These are phyloP conservation scores for Mastigias papua DNA, from an alignment of 30 jellyfish, hydroid and myxozoan genomes.

Conservation along the genomic window DNA sequence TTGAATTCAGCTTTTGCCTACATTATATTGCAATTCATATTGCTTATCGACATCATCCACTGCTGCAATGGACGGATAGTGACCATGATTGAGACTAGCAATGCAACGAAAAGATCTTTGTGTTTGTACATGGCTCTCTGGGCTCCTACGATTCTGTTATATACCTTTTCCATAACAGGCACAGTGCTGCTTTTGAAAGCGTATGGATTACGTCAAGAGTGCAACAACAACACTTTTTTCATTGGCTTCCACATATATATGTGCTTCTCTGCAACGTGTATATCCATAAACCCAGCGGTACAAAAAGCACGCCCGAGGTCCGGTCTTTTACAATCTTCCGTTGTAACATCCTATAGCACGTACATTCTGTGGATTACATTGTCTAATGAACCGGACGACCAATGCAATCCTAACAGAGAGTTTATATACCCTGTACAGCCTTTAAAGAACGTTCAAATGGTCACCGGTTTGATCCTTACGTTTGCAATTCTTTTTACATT, in stretches of 20 bases:
- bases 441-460: slow-evolving; percentile 70
- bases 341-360: slow-evolving; percentile 88
- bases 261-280: slow-evolving; percentile 93
- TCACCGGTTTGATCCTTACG: slow-evolving; percentile 69
- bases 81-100: slow-evolving; percentile 71
- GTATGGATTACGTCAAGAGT: slow-evolving; percentile 82
- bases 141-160: slow-evolving; percentile 83
- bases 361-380: slow-evolving; percentile 85
- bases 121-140: slow-evolving; percentile 72
- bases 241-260: slow-evolving; percentile 89
- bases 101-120: slow-evolving; percentile 9
- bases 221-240: slow-evolving; percentile 86
- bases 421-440: slow-evolving; percentile 89
- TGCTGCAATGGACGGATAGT: slow-evolving; percentile 54
- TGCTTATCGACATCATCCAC: slow-evolving; percentile 84
- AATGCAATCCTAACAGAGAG: slow-evolving; percentile 88
- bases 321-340: slow-evolving; percentile 93
- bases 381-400: slow-evolving; percentile 95
- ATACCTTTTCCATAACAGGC: slow-evolving; percentile 42
- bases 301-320: slow-evolving; percentile 94
- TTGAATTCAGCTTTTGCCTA: slow-evolving; percentile 90
- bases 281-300: slow-evolving; percentile 89
- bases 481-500: slow-evolving; percentile 54
- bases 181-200: slow-evolving; percentile 65
- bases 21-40: slow-evolving; percentile 74